Evolutionary conservation across 2,113 vertebrate species (phyloP).

Genomic region (Chlorodrepanis virens): DNA sequence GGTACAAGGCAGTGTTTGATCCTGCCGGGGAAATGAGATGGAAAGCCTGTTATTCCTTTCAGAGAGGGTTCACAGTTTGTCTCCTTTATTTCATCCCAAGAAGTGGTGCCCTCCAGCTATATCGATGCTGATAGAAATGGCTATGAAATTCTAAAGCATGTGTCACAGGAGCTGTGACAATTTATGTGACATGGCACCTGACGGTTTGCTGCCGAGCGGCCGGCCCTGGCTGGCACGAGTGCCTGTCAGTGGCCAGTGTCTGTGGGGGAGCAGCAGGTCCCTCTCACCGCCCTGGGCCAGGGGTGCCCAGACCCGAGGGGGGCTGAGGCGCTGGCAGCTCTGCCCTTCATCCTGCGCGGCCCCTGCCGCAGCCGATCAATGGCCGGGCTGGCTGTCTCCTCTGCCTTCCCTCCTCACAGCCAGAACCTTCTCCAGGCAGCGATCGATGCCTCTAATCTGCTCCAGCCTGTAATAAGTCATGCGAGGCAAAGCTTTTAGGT

Average conservation of each 20-base stretch:
- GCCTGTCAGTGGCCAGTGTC: neutral
- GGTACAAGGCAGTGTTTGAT: neutral
- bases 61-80: neutral
- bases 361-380: slow-evolving; percentile 81
- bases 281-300: neutral
- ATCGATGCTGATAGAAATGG: neutral
- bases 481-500: slow-evolving; percentile 86
- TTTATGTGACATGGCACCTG: slow-evolving; percentile 10
- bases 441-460: slow-evolving; percentile 96
- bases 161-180: neutral
- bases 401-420: slow-evolving; percentile 74
- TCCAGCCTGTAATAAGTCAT: slow-evolving; percentile 89
- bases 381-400: slow-evolving; percentile 67
- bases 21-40: neutral
- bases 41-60: neutral
- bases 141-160: slow-evolving; percentile 1
- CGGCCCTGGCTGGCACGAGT: neutral
- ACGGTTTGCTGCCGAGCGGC: neutral
- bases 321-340: neutral
- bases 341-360: slow-evolving; percentile 79
- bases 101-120: neutral
- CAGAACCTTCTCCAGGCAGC: slow-evolving; percentile 84
- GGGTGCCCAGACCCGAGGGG: neutral
- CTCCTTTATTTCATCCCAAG: neutral
- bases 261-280: neutral